These are phyloP conservation scores for Tonatia bakeri DNA, from an alignment of 2,113 vertebrate genomes.

Conservation along the genomic window DNA sequence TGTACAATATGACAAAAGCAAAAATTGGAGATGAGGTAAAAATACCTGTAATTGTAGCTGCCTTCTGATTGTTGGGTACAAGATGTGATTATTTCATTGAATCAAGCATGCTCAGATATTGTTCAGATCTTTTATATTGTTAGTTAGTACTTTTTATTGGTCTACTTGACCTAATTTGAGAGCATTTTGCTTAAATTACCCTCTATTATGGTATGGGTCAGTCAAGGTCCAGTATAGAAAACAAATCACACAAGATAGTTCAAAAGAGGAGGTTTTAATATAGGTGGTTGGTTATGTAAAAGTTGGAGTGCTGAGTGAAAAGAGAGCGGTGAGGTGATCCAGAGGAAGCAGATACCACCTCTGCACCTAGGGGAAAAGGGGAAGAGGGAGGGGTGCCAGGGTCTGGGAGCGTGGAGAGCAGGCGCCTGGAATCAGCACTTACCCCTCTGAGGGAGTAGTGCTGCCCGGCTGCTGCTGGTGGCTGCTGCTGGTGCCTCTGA, in stretches of 20 bases:
- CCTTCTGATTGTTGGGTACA: neutral
- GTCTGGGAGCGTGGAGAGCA: neutral
- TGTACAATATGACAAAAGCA: neutral
- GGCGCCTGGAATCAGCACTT: neutral
- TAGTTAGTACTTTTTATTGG: neutral
- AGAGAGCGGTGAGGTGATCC: neutral
- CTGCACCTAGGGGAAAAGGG: neutral
- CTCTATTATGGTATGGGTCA: neutral
- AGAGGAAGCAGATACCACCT: neutral
- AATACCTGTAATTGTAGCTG: neutral
- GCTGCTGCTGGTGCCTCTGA: neutral
- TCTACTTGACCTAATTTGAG: neutral
- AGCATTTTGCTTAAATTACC: neutral
- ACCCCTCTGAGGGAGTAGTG: neutral
- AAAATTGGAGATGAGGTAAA: neutral
- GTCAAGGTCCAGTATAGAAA: neutral
- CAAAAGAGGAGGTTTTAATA: neutral
- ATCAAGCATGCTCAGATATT: neutral
- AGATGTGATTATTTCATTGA: slow-evolving; percentile 10
- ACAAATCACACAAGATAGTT: neutral
- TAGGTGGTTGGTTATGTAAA: neutral
- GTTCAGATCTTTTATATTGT: neutral
- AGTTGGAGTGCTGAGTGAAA: neutral
- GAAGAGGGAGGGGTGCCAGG: neutral
- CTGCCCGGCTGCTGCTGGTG: neutral